Conservation (phyloP, 1,140 invertebrate species). For the Marisa cornuarietis region DNA sequence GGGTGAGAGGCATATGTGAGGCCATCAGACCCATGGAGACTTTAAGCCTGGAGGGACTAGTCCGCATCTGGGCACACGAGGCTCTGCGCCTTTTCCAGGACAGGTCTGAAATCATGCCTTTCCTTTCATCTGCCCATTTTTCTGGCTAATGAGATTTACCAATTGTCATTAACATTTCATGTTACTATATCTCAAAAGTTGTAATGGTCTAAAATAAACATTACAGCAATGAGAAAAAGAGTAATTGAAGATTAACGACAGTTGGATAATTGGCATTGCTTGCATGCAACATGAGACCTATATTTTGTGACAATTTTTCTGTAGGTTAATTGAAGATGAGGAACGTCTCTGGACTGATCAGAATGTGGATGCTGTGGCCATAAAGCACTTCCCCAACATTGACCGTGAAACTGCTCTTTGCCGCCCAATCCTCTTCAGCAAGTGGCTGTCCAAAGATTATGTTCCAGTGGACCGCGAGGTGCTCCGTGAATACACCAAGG, state of each 20-base stretch:
- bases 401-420: slow-evolving; percentile 85
- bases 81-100: slow-evolving; percentile 96
- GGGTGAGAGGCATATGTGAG: slow-evolving; percentile 99
- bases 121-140: neutral
- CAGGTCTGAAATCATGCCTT: slow-evolving; percentile 56
- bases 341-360: slow-evolving; percentile 98
- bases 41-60: slow-evolving; percentile 90
- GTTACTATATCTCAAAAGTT: no score
- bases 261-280: no score
- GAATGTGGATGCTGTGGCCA: slow-evolving; percentile 92
- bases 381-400: slow-evolving; percentile 95
- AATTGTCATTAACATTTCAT: no score
- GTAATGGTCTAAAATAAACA: no score
- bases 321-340: slow-evolving; percentile 88
- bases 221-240: no score
- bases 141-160: neutral
- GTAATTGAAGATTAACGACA: no score
- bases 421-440: slow-evolving; percentile 96
- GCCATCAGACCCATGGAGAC: slow-evolving; percentile 93
- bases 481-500: slow-evolving; percentile 95
- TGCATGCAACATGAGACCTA: no score
- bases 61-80: slow-evolving; percentile 98
- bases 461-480: slow-evolving; percentile 95
- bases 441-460: slow-evolving; percentile 99
- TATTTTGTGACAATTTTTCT: neutral